Conservation (phyloP, 2,113 vertebrate species). For the Antechinus stuartii region DNA sequence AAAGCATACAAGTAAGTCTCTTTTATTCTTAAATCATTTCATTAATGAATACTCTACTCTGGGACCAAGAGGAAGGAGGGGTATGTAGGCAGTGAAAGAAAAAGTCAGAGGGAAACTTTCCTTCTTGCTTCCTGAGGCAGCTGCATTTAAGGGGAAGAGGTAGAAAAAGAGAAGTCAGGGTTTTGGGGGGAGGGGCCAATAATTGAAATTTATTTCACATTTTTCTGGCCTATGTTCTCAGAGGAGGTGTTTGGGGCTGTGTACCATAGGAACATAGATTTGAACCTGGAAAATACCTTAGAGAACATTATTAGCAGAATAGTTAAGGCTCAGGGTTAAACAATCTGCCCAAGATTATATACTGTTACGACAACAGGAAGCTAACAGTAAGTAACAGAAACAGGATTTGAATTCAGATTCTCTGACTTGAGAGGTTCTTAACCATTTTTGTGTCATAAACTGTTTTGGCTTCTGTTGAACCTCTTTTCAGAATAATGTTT, state of each 20-base stretch:
- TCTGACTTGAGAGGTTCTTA: no score
- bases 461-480: not conserved
- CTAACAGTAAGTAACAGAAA: no score
- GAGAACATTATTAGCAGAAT: not conserved
- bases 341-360: not conserved
- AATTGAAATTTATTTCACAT: not conserved
- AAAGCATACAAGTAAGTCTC: slow-evolving; percentile 96
- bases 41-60: not conserved
- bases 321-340: not conserved
- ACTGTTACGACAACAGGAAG: not conserved
- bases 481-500: not conserved
- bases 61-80: not conserved
- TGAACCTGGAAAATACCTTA: not conserved
- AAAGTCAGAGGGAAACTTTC: not conserved
- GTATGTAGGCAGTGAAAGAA: not conserved
- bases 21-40: not conserved
- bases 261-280: not conserved
- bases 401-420: no score
- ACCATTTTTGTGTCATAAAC: no score
- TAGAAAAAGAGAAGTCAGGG: slow-evolving; percentile 6
- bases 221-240: not conserved
- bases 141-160: not conserved
- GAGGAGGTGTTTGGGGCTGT: not conserved
- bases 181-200: not conserved
- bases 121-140: no score